phyloP scores from a whole-genome alignment of 2,797 vertebrate genomes.

The Sardinella longiceps region DNA sequence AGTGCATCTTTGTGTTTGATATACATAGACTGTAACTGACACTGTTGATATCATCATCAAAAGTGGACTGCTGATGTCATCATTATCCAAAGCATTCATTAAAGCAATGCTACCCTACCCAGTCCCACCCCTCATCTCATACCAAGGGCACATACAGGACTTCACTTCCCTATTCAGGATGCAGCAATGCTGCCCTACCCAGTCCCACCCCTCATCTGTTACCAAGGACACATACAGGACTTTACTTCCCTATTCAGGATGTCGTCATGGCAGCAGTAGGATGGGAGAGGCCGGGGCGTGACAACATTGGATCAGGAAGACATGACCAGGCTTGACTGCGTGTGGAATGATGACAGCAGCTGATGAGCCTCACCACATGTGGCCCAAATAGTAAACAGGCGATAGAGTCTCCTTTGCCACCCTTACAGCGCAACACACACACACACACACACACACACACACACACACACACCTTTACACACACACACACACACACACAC shows the following conservation, averaged over 20 bases:
- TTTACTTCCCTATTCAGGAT: not conserved
- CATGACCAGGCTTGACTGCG: not conserved
- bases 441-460: too few species aligned
- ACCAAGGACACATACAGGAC: not conserved
- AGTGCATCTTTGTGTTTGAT: too few species aligned
- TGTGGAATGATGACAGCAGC: constrained; percentile 37
- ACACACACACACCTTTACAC: too few species aligned
- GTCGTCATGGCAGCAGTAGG: not conserved
- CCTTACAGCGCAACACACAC: not conserved
- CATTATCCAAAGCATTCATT: not conserved
- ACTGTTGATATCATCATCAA: too few species aligned
- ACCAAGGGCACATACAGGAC: not conserved
- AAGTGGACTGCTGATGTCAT: not conserved
- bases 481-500: too few species aligned
- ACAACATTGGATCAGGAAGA: not conserved
- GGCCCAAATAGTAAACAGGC: constrained; percentile 30
- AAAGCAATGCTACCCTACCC: not conserved
- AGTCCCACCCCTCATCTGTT: not conserved
- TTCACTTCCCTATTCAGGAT: too few species aligned
- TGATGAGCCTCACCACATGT: constrained; percentile 35
- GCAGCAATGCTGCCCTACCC: not conserved
- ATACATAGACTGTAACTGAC: too few species aligned
- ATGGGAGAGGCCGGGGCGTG: not conserved
- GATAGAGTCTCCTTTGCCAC: not conserved
- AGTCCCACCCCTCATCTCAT: not conserved